Base-by-base conservation (phyloP, 2,888 invertebrate species). In the Molorchus minor region DNA sequence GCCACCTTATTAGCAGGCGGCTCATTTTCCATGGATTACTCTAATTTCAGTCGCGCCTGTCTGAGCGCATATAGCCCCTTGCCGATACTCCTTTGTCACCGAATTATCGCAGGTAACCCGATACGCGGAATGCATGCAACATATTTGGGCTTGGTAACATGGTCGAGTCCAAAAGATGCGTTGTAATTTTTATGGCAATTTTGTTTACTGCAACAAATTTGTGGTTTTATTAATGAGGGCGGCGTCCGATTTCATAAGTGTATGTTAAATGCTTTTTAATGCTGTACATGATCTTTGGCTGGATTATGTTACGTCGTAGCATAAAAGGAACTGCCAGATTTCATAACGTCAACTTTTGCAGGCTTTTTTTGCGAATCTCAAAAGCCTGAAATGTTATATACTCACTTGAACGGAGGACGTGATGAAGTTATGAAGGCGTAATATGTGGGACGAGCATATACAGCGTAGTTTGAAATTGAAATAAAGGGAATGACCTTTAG, bases 1-100 rank as follows among this genome's bases (percentile, higher is more conserved):
- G 75, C 74, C 76, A 77, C 77, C 77, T 75, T 77, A 77, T 77
- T 77, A 77, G 74, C 75, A 72, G 69, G 66, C 71, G 75, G 74
- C 71, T 77, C 77, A 62, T 77, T 77, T 77, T 75, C 74, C 75
- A 72, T 65, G 67, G 69, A 67, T 65, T 69, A 65, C 74, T 75
- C 76, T 72, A 66, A 75, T 76, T 75, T 76, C 77, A 74, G 67
- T 64, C 71, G 74, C 64, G 67, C 64, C 57, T 63, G 71, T 71
- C 72, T 70, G 72, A 66, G 62, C 68, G 62, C 62, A 71, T 68
- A 58, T 49, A 70, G 64, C 67, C 67, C 63, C 66, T 68, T 64
- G 57, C 66, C 70, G 74, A 75, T 75, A 69, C 74, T 71, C 71
- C 72, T 77, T 75, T 77, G 75, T 76, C 75, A 71, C 71, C 77